Base-by-base conservation (phyloP, 2,797 vertebrate species). In the Xiphorhynchus erythropygius region DNA sequence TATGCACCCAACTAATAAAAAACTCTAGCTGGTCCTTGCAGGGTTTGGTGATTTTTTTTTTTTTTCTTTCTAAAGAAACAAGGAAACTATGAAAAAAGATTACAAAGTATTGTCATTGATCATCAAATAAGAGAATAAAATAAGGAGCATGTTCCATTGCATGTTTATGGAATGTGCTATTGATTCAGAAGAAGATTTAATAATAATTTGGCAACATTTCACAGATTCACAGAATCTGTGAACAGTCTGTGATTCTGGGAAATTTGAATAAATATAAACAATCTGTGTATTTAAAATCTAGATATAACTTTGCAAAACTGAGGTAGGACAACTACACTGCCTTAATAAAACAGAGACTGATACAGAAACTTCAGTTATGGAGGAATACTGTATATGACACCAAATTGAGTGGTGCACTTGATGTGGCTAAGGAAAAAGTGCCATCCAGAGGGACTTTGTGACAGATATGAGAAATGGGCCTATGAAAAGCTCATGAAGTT, bases 11-110 rank as follows among this genome's bases (percentile, higher is more conserved):
- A 49, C 17, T 41, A 33, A 62, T 53, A 76, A 85, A 42, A 47
- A 50, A 5, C 0, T 2, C 2, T 90, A 57, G 46, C 1, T 19
- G 2, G 5, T 35, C 11, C 22, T 77, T 55, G 22, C 6, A 80
- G 24, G 5, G 7, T 55, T 53, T 37, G 5, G 27, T 33, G 7
- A 8, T 6, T 35, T 37, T 28, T 41, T 35, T 37, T 28, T 41
- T 28, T 30, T 7, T 10, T 35, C 18, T 18, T 62, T 60, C 25
- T 10, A 2, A 77, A 44, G 14, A 74, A 84, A 65, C 3, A 55
- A 39, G 3, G 6, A 44, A 60, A 52, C 3, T 16, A 18, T 47
- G 4, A 5, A 27, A 47, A 89, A 63, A 50, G 2, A 23, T 63
- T 24, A 3, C 21, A 12, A 78, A 39, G 0, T 39, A 41, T 23